Percentiles rank a stretch among this genome's conserved stretches.
Evolutionary conservation across 2,113 vertebrate genomes (phyloP).

Genomic region (Indicator maculatus): DNA sequence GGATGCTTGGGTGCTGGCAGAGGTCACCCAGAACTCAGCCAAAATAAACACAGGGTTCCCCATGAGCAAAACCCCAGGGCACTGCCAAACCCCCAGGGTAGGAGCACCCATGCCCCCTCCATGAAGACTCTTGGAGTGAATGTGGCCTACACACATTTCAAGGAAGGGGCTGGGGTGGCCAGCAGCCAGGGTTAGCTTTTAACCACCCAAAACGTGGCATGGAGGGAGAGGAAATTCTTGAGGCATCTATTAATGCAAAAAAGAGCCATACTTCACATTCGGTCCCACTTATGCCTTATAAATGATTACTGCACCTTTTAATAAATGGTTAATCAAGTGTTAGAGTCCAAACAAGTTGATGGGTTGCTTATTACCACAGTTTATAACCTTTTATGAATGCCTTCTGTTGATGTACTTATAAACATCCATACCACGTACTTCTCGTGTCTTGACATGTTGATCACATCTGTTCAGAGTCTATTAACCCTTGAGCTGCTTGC

Average conservation of each 20-base stretch:
- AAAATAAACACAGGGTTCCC: not conserved
- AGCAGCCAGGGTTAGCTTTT: conserved; percentile 12
- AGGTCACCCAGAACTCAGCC: not conserved
- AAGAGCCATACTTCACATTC: not conserved
- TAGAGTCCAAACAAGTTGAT: conserved; percentile 64
- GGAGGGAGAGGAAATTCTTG: conserved; percentile 26
- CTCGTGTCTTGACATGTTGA: conserved; percentile 61
- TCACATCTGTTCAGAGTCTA: conserved; percentile 52
- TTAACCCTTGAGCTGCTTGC: conserved; percentile 27
- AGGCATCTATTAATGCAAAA: conserved; percentile 44
- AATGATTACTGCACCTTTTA: conserved; percentile 61
- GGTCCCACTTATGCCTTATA: conserved; percentile 45
- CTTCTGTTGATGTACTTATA: conserved; percentile 52
- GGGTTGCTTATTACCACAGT: conserved; percentile 62
- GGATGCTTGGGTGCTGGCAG: not conserved
- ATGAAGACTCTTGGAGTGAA: accelerated
- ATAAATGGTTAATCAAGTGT: conserved; percentile 65
- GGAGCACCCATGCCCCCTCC: accelerated
- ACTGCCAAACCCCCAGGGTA: not conserved
- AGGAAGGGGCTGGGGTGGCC: not conserved
- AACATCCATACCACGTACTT: conserved; percentile 58
- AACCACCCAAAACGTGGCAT: not conserved
- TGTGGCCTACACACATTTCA: not conserved
- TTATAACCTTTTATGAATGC: conserved; percentile 67
- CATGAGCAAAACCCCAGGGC: accelerated